Evolutionary conservation across 2,888 invertebrate genomes (phyloP), one percentile per base, ranked within the genome.

Genomic region (Dolichomitus sp.): DNA sequence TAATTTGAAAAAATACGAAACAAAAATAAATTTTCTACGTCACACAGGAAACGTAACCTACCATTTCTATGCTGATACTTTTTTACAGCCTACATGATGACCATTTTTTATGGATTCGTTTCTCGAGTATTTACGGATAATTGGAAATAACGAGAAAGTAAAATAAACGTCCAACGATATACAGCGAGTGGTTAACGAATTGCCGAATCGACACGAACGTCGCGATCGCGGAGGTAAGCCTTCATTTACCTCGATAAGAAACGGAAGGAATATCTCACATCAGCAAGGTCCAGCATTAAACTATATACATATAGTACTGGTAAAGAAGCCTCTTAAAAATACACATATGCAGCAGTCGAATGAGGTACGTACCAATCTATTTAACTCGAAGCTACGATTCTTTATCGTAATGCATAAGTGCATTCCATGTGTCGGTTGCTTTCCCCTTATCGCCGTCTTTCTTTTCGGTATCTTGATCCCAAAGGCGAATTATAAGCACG

Each of bases 381-480:
- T 79, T 68, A 79, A 72, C 79, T 78, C 68, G 74, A 52, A 79
- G 73, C 74, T 74, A 79, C 79, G 45, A 82, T 82, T 75, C 74
- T 79, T 82, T 66, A 82, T 78, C 78, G 78, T 42, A 83, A 87
- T 86, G 87, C 87, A 85, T 88, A 89, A 88, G 87, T 88, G 86
- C 88, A 89, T 89, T 89, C 88, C 88, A 84, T 84, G 84, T 84
- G 79, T 57, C 61, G 30, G 69, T 42, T 70, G 74, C 74, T 54
- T 66, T 61, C 74, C 72, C 66, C 70, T 83, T 78, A 82, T 83
- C 79, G 70, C 50, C 37, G 66, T 79, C 69, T 79, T 79, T 76
- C 69, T 66, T 79, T 82, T 84, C 87, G 87, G 88, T 89, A 89
- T 89, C 89, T 89, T 88, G 88, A 89, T 89, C 88, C 87, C 86